Evolutionary conservation across 2,888 invertebrate species (phyloP), one percentile per base, ranked within the genome.

Genomic region (Pterostichus niger): DNA sequence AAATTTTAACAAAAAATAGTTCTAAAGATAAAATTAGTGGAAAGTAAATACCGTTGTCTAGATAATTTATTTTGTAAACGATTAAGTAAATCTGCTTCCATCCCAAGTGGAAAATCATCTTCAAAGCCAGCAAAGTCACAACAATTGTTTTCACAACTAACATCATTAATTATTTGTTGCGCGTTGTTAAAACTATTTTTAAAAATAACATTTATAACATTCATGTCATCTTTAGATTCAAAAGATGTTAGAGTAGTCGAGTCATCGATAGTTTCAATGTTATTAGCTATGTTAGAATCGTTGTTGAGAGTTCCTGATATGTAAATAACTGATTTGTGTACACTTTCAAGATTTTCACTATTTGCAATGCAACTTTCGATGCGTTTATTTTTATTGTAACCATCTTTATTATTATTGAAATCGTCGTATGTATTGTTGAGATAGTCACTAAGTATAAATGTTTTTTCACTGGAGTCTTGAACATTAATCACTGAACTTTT

Each of bases 41-140:
- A 81, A 40, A 83, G 31, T 68, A 40, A 61, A 35, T 77, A 77
- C 77, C 56, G 54, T 77, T 77, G 17, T 49, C 31, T 33, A n/a
- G 54, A 5, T 4, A 52, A 56, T 40, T 56, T 75, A 61, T 73
- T 35, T 73, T 81, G 81, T 24, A 81, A 40, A 9, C 59, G 33
- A 83, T 87, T 87, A 82, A 89, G 87, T 76, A 88, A 86, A 85
- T 89, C 88, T 13, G 90, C 90, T 84, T 90, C 90, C 86, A 89
- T 89, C 49, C 90, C 90, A 77, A 89, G 85, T 61, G 90, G 90
- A 87, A 90, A 89, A 86, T 90, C 89, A 79, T 89, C 89, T 31
- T 85, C 86, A 40, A 84, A 76, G 86, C 44, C 54, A 9, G 13
- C 86, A 54, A 86, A 86, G 68, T 87, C 87, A 9, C 86, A 86